phyloP scores from a whole-genome alignment of 2,113 vertebrate genomes.

The Ictalurus furcatus region DNA sequence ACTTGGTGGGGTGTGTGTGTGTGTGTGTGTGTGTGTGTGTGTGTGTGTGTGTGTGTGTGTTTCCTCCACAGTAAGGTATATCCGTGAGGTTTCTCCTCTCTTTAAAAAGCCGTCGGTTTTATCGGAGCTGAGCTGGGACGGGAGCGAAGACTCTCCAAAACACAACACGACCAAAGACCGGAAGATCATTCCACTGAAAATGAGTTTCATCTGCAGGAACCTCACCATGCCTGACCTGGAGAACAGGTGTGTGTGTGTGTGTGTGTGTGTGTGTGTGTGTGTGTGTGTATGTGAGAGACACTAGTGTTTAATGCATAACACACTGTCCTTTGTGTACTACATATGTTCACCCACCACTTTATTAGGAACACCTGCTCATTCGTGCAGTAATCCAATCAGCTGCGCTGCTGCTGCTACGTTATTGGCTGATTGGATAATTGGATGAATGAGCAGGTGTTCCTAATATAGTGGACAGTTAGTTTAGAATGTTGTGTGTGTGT shows the following conservation, averaged over 20 bases:
- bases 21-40: conserved; percentile 4
- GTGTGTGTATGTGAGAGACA: conserved; percentile 60
- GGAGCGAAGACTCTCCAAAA: conserved; percentile 88
- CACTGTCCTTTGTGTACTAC: not conserved
- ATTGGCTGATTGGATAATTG: not conserved
- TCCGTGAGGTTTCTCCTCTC: conserved; percentile 91
- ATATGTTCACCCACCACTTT: too few species aligned
- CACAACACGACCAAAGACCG: conserved; percentile 80
- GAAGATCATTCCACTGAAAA: conserved; percentile 92
- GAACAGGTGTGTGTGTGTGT: conserved; percentile 78
- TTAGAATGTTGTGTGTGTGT: not conserved
- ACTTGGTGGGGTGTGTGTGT: not conserved
- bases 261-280: not conserved
- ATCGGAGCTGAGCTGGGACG: conserved; percentile 91
- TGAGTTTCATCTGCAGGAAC: conserved; percentile 94
- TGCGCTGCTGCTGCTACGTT: not conserved
- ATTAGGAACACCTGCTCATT: not conserved
- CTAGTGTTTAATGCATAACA: too few species aligned
- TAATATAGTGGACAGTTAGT: not conserved
- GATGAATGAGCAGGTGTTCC: not conserved
- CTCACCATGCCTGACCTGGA: conserved; percentile 96
- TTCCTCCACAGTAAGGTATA: conserved; percentile 84
- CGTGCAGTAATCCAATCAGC: not conserved
- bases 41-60: conserved; percentile 15
- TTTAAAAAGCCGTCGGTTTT: conserved; percentile 92